Percentiles rank a stretch among this genome's conserved stretches.
These are phyloP conservation scores for Lumbricus terrestris DNA, from an alignment of 2,888 invertebrate genomes.

Conservation along the genomic window DNA sequence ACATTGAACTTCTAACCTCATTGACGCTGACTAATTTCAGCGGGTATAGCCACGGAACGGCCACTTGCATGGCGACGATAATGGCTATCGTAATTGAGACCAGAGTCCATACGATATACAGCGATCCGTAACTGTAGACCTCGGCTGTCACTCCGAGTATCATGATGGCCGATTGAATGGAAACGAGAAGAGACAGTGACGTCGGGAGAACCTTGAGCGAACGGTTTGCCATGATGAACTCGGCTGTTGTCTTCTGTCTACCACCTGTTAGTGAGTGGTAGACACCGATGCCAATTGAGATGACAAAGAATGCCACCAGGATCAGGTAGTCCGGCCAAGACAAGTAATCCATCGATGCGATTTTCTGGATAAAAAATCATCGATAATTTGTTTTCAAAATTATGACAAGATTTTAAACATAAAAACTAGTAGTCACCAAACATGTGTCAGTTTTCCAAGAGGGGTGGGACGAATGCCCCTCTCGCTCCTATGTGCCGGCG, in stretches of 20 bases:
- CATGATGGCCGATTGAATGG: constrained; percentile 28
- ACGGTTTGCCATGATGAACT: constrained; percentile 30
- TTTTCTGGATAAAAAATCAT: constrained; percentile 35
- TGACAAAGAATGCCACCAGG: not conserved
- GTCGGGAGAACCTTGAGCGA: constrained; percentile 23
- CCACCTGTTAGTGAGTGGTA: constrained; percentile 20
- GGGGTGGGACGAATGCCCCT: no score
- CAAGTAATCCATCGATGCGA: no score
- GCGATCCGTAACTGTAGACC: not conserved
- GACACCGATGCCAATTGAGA: constrained; percentile 26
- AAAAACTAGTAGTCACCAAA: no score
- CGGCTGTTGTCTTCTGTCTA: constrained; percentile 17
- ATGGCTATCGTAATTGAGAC: not conserved
- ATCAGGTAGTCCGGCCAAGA: constrained; percentile 18
- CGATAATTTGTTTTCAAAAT: no score
- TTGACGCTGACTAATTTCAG: not conserved
- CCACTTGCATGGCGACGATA: not conserved
- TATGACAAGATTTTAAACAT: no score
- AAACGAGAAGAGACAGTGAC: constrained; percentile 21
- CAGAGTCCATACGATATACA: not conserved
- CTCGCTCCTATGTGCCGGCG: no score
- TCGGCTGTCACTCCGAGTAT: constrained; percentile 27
- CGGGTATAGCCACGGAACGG: not conserved
- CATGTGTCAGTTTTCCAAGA: no score
- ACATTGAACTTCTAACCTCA: not conserved